A percentile compares a stretch with the other conserved stretches of the same genome.
Conservation (phyloP, 2,797 vertebrate genomes). For the Hapalemur alaotrensis region DNA sequence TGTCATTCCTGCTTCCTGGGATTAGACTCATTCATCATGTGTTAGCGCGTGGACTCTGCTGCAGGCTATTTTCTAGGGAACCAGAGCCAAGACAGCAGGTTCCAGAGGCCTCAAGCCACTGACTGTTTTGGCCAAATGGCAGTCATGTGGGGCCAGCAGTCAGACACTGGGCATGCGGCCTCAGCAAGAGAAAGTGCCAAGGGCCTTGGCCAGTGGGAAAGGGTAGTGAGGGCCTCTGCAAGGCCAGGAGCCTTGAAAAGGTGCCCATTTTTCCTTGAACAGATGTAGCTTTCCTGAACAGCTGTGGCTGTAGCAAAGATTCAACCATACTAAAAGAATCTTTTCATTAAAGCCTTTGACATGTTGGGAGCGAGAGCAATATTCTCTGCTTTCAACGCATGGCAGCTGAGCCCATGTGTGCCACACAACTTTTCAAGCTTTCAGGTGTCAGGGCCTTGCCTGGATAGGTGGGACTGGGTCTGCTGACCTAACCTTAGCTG, state of each 20-base stretch:
- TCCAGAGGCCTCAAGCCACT: not conserved
- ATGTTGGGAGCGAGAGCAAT: not conserved
- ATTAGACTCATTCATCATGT: not conserved
- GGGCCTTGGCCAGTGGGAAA: not conserved
- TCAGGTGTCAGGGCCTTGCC: not conserved
- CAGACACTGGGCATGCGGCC: not conserved
- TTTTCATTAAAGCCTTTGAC: not conserved
- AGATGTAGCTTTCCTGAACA: not conserved
- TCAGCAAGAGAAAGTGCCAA: not conserved
- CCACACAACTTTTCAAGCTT: not conserved
- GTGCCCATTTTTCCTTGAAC: not conserved
- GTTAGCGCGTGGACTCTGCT: not conserved
- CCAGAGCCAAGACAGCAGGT: not conserved
- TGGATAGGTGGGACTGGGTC: not conserved
- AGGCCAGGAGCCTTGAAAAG: not conserved
- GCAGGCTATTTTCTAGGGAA: not conserved
- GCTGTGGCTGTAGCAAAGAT: not conserved
- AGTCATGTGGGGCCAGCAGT: not conserved
- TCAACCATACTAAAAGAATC: not conserved
- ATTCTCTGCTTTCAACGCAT: not conserved
- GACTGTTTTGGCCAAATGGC: not conserved
- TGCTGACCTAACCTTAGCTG: not conserved
- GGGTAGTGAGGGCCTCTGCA: not conserved
- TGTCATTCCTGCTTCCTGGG: not conserved
- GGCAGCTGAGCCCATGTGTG: not conserved